Percentiles rank a stretch among this genome's conserved stretches.
These are phyloP conservation scores for Notospermus geniculatus DNA, from an alignment of 1,140 invertebrate species.

Conservation along the genomic window DNA sequence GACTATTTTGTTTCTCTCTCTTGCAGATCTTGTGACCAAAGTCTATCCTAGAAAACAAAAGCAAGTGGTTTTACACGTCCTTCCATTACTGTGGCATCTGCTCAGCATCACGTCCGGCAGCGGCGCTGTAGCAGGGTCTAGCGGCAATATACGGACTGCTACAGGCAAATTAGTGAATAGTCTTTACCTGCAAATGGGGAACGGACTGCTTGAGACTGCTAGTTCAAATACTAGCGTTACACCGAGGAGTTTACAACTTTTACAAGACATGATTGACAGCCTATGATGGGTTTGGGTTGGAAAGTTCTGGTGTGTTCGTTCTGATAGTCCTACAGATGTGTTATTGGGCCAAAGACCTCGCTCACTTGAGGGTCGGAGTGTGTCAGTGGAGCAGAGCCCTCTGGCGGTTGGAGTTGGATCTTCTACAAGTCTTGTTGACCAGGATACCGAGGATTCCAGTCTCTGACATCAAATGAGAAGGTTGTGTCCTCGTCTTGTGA, in stretches of 20 bases:
- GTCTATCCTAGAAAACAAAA: slow-evolving; percentile 51
- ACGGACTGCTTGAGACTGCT: slow-evolving; percentile 42
- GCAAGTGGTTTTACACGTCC: slow-evolving; percentile 48
- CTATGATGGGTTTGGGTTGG: slow-evolving; percentile 2
- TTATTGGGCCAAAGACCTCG: too few relatives aligned
- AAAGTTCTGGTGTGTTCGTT: too few relatives aligned
- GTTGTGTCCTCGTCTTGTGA: too few relatives aligned
- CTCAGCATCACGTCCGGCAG: slow-evolving; percentile 42
- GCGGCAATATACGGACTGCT: slow-evolving; percentile 41
- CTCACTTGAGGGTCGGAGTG: too few relatives aligned
- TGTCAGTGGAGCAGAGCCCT: too few relatives aligned
- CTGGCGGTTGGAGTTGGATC: too few relatives aligned
- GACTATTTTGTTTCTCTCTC: slow-evolving; percentile 22
- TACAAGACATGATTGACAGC: slow-evolving; percentile 38
- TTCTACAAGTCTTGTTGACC: too few relatives aligned
- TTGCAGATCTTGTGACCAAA: slow-evolving; percentile 46
- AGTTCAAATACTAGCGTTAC: slow-evolving; percentile 41
- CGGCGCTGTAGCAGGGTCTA: slow-evolving; percentile 40
- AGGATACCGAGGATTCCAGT: too few relatives aligned
- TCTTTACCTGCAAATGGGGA: slow-evolving; percentile 47
- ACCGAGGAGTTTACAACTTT: slow-evolving; percentile 38
- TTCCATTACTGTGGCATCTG: slow-evolving; percentile 53
- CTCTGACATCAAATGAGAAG: too few relatives aligned
- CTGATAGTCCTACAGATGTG: too few relatives aligned
- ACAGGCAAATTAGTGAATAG: slow-evolving; percentile 34